Conservation (phyloP, 2,113 vertebrate genomes). For the Scalopus aquaticus region DNA sequence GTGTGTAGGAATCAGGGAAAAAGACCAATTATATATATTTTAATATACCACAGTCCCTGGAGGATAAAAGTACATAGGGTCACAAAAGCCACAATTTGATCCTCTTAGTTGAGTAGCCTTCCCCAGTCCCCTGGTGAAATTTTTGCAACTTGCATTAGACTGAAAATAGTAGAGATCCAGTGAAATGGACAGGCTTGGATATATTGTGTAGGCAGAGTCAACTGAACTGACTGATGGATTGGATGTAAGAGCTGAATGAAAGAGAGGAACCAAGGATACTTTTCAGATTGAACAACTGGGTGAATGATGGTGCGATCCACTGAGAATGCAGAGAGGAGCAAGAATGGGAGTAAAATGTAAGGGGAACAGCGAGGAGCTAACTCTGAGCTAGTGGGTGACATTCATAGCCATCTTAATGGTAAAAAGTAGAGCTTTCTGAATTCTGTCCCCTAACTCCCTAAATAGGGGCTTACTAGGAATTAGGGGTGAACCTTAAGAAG, state of each 20-base stretch:
- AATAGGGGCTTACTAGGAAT: too few relatives aligned
- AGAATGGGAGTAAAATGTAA: not conserved
- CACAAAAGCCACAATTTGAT: not conserved
- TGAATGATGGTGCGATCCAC: not conserved
- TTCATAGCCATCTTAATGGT: too few relatives aligned
- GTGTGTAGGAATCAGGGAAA: not conserved
- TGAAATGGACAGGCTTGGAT: not conserved
- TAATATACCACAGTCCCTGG: not conserved
- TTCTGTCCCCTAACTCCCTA: too few relatives aligned
- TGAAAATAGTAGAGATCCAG: not conserved
- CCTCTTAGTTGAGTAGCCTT: not conserved
- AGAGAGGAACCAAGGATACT: not conserved
- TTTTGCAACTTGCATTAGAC: not conserved
- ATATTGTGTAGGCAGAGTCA: not conserved
- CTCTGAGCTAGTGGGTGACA: too few relatives aligned
- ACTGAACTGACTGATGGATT: not conserved
- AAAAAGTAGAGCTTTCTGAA: not conserved
- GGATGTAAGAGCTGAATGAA: not conserved
- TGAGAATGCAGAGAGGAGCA: not conserved
- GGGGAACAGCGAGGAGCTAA: too few relatives aligned
- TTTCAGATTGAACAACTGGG: not conserved
- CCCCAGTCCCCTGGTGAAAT: not conserved
- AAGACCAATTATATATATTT: not conserved
- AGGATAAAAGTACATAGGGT: not conserved
- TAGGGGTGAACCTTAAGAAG: too few relatives aligned